Evolutionary conservation across 1,140 invertebrate species (phyloP), one percentile per base, ranked within the genome.

Genomic region (Eubasilissa regina): DNA sequence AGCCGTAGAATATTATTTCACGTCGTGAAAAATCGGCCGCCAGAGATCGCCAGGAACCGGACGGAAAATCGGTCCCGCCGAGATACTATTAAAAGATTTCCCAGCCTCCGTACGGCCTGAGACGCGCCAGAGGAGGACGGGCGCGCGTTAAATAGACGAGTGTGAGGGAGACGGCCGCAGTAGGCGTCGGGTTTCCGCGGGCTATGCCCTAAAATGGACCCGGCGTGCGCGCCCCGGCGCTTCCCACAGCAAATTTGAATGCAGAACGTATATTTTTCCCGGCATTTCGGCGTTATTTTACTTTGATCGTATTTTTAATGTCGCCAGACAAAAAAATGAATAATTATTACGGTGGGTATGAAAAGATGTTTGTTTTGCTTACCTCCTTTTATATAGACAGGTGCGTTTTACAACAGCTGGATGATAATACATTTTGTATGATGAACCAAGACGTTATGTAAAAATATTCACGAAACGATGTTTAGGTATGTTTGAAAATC

Each of bases 151-250:
- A 45, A 64, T 64, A 12, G 58, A 13, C 47, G 58, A 48, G 75
- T 58, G 58, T 51, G 58, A 77, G 75, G 66, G 75, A 70, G 66
- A 64, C 62, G 74, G 76, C 85, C 86, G 84, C 85, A 85, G 87
- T 85, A 86, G 89, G 90, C 90, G 88, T 91, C 90, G 88, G 88
- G 90, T 91, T 91, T 91, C 90, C 87, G 87, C 87, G 89, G 89
- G 89, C 90, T 87, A 91, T 92, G 90, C 90, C 91, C 91, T 91
- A 92, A 92, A 91, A 92, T 91, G 91, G 91, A 88, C 89, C 89
- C 91, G 19, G 48, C 19, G 21, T n/a, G 10, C 25, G 17, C 21
- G 19, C 13, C 25, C 70, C 25, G 51, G 15, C 51, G 70, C 70
- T 74, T 74, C 70, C 70, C 70, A 74, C 70, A 56, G 70, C 15